Base-by-base conservation (phyloP, 2,113 vertebrate genomes). In the Apaloderma vittatum region DNA sequence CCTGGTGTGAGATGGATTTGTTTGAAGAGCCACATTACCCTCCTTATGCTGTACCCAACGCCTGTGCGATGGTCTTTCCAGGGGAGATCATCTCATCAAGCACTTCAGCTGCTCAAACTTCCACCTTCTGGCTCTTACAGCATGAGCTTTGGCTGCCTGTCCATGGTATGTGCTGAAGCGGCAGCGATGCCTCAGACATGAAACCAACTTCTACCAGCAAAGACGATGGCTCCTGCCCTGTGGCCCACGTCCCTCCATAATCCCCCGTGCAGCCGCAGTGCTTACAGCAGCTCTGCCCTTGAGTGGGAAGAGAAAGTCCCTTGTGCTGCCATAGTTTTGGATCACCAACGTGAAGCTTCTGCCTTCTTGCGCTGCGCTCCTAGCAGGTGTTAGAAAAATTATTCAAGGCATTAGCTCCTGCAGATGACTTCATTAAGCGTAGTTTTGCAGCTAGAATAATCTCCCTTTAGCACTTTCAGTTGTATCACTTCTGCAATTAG, bases 151-250 rank as follows among this genome's bases (percentile, higher is more conserved):
- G 87, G 32, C 67, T 46, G 59, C n/a, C 66, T 6, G 0, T 4
- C 32, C 0, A 4, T 0, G 1, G 66, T 11, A 40, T 22, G 10
- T 0, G 0, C 77, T 32, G 70, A 67, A 82, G 30, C 1, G 3
- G 57, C 43, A 82, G 65, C 18, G 23, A 9, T 4, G 3, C 36
- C 37, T 70, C 40, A 15, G 30, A 23, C 22, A 8, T 2, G 3
- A 36, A 55, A 37, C 51, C 2, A 29, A 24, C 17, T 15, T 82
- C 45, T 70, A 5, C 40, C 57, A 30, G 43, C 43, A 67, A 34
- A 73, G 48, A 36, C 0, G 1, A 9, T 0, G 8, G 5, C 36
- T n/a, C 30, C 49, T 30, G 17, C 43, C 46, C 52, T 5, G 7
- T 30, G 19, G 37, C 8, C 46, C 26, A 7, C 2, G 1, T 26